Conservation (phyloP, 1,140 invertebrate genomes). For the Zaprionus ghesquierei region DNA sequence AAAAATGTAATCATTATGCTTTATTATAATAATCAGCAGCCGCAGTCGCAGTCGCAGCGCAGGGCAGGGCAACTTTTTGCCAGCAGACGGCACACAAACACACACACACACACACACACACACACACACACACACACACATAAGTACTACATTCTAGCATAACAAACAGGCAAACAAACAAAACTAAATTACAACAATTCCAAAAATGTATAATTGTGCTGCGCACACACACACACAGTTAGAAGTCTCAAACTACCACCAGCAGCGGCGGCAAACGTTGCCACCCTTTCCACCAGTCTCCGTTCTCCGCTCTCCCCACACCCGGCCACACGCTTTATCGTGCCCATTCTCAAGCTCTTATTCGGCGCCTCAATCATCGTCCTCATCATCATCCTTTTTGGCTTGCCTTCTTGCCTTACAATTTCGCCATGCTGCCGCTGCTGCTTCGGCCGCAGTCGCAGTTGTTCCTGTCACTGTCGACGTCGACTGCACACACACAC, state of each 20-base stretch:
- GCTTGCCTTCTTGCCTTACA: slow-evolving; percentile 75
- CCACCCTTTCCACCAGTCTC: slow-evolving; percentile 2
- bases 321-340: slow-evolving; percentile 11
- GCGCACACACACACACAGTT: slow-evolving; percentile 50
- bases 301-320: slow-evolving; percentile 3
- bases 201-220: slow-evolving; percentile 80
- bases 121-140: slow-evolving; percentile 9
- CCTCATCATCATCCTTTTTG: slow-evolving; percentile 47
- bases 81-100: slow-evolving; percentile 51
- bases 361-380: slow-evolving; percentile 67
- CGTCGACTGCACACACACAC: slow-evolving; percentile 38
- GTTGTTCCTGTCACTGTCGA: slow-evolving; percentile 8
- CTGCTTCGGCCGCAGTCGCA: background rate
- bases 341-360: slow-evolving; percentile 44
- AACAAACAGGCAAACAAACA: slow-evolving; percentile 78
- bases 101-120: too few species aligned
- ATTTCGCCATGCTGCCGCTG: slow-evolving; percentile 53
- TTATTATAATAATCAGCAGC: slow-evolving; percentile 79
- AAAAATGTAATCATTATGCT: slow-evolving; percentile 81
- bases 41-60: slow-evolving; percentile 33
- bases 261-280: slow-evolving; percentile 10
- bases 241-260: slow-evolving; percentile 74
- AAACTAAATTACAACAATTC: slow-evolving; percentile 80
- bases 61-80: slow-evolving; percentile 38
- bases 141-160: slow-evolving; percentile 54